These are phyloP conservation scores for Podarcis cretensis DNA, from an alignment of 2,113 vertebrate species.

Conservation along the genomic window DNA sequence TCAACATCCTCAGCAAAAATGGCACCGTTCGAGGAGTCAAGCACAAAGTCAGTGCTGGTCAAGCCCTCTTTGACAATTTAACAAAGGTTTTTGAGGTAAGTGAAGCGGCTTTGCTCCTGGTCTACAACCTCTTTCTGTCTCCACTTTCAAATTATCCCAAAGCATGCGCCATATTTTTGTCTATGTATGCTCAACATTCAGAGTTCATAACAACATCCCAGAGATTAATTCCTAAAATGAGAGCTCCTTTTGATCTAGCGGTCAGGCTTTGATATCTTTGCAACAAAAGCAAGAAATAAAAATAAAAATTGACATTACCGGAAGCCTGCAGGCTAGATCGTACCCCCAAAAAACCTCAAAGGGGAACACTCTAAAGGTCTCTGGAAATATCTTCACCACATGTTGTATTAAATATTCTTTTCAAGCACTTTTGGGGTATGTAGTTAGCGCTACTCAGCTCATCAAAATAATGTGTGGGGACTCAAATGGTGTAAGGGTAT, in stretches of 20 bases:
- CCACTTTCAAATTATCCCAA: not conserved
- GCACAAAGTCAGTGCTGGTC: slow-evolving; percentile 96
- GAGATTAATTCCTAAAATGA: not conserved
- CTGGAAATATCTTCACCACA: not conserved
- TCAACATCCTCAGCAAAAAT: slow-evolving; percentile 98
- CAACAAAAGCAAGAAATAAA: not conserved
- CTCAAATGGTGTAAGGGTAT: no score
- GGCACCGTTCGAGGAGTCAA: slow-evolving; percentile 96
- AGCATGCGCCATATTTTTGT: not conserved
- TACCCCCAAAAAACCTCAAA: not conserved
- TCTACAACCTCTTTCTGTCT: not conserved
- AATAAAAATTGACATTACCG: not conserved
- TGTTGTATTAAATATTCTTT: not conserved
- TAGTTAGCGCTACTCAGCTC: not conserved
- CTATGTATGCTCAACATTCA: slow-evolving; percentile 15
- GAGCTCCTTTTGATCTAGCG: not conserved
- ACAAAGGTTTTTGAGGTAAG: slow-evolving; percentile 87
- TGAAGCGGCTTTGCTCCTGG: slow-evolving; percentile 11
- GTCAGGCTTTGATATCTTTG: not conserved
- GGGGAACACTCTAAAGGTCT: no score
- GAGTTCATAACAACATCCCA: not conserved
- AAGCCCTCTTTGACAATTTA: slow-evolving; percentile 93
- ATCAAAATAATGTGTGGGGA: not conserved
- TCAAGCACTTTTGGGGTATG: not conserved
- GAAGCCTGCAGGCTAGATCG: not conserved